Evolutionary conservation across 2,797 vertebrate species (phyloP).

Genomic region (Dermochelys coriacea): DNA sequence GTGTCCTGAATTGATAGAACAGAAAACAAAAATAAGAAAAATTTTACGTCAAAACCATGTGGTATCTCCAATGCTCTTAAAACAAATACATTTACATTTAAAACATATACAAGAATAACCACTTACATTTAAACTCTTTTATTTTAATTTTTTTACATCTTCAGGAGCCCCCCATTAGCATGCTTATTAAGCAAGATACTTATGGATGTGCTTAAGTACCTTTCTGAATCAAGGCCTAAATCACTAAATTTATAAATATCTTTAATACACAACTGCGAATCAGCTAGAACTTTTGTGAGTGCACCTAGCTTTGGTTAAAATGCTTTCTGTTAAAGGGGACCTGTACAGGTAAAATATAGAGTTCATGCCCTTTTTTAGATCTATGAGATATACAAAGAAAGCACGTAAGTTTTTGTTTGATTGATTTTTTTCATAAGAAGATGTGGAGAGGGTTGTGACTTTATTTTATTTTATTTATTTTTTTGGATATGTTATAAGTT

Average conservation of each 20-base stretch:
- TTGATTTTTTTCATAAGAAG: not conserved
- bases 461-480: not conserved
- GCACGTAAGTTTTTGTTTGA: not conserved
- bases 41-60: slow-evolving; percentile 18
- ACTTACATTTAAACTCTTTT: not conserved
- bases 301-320: not conserved
- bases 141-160: not conserved
- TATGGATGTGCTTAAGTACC: not conserved
- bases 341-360: not conserved
- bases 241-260: not conserved
- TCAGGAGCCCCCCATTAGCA: not conserved
- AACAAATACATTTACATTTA: not conserved
- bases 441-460: not conserved
- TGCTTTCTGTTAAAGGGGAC: accelerated
- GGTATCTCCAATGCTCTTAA: not conserved
- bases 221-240: not conserved
- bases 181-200: not conserved
- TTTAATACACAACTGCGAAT: not conserved
- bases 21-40: slow-evolving; percentile 38
- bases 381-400: not conserved
- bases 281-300: not conserved
- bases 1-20: slow-evolving; percentile 19
- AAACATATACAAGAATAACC: not conserved
- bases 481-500: not conserved
- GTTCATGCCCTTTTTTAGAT: not conserved